These are phyloP conservation scores for Leptocoma aspasia DNA, from an alignment of 2,113 vertebrate species.

Conservation along the genomic window DNA sequence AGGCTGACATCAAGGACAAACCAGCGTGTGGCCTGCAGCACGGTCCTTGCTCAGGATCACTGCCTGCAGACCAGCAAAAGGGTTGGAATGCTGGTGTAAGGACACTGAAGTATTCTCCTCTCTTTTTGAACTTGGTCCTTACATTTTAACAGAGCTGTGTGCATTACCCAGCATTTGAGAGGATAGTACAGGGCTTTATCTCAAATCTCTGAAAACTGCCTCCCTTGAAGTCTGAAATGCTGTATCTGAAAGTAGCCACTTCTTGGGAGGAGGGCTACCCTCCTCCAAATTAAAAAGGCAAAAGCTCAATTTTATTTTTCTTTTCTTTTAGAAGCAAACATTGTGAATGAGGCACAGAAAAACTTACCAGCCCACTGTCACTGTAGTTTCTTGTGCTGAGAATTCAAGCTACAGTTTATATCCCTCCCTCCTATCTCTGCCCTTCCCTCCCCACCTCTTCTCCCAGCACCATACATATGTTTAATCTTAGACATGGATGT, in stretches of 20 bases:
- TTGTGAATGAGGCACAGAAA: not conserved
- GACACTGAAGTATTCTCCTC: fast-evolving
- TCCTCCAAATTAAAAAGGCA: not conserved
- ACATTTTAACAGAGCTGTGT: not conserved
- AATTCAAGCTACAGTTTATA: not conserved
- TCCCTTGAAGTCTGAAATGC: not conserved
- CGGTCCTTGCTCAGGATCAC: not conserved
- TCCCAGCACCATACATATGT: constrained; percentile 27
- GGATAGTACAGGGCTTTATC: not conserved
- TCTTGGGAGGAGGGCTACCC: not conserved
- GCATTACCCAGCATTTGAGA: not conserved
- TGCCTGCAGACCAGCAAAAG: not conserved
- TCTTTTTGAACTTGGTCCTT: not conserved
- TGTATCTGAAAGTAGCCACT: not conserved
- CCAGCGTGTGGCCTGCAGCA: not conserved
- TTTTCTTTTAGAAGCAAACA: not conserved
- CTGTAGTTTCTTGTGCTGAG: not conserved
- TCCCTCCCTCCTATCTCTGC: not conserved
- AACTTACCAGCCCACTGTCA: not conserved
- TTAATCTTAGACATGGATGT: constrained; percentile 60
- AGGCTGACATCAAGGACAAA: not conserved
- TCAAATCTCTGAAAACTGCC: not conserved
- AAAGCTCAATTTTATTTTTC: not conserved
- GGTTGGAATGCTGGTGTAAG: not conserved
- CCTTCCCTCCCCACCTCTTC: not conserved